Conservation (phyloP, 2,113 vertebrate genomes). For the Myocastor coypus region DNA sequence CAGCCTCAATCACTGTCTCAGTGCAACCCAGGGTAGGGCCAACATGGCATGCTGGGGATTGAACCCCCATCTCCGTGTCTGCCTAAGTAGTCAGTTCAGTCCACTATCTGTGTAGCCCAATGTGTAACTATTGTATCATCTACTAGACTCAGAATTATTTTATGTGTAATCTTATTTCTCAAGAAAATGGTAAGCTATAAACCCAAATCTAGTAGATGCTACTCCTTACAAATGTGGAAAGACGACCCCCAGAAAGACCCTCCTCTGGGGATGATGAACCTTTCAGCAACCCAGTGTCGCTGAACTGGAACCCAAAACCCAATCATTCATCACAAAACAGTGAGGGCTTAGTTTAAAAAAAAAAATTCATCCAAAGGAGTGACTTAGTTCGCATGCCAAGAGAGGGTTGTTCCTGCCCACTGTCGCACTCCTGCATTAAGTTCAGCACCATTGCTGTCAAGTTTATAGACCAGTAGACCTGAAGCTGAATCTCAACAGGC, state of each 20-base stretch:
- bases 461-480: background rate
- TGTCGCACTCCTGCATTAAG: too few relatives aligned
- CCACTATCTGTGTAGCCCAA: too few relatives aligned
- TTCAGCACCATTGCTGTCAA: background rate
- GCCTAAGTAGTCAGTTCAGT: too few relatives aligned
- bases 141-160: background rate
- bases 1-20: too few relatives aligned
- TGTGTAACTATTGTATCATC: background rate
- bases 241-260: background rate
- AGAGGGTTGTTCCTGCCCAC: background rate
- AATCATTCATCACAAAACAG: background rate
- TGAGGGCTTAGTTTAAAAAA: background rate
- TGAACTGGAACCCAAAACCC: background rate
- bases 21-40: too few relatives aligned
- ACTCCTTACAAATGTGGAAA: background rate
- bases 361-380: background rate
- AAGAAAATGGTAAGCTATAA: background rate
- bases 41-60: too few relatives aligned
- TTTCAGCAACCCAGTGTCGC: background rate
- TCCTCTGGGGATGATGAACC: background rate
- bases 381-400: fast-evolving
- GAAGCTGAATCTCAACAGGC: background rate
- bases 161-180: background rate
- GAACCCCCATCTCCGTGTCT: too few relatives aligned
- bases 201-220: background rate